Base-by-base conservation (phyloP, 64 coral and sea anemone species). In the Montipora sp. region DNA sequence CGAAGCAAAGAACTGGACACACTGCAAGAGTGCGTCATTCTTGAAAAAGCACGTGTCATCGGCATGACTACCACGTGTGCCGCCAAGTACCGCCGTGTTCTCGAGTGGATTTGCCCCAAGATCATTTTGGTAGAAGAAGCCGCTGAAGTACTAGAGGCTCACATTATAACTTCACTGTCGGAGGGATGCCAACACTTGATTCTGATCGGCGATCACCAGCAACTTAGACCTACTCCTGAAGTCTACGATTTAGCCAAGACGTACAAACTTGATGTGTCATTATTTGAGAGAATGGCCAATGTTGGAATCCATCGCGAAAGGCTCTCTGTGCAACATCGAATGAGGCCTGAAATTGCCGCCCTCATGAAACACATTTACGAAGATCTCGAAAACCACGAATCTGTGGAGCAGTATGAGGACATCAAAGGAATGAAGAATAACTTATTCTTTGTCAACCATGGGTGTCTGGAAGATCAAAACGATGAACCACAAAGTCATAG, bases 121-220 rank as follows among this genome's bases (percentile, higher is more conserved):
- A 90, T 96, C 21, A 69, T 96, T 47, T 43, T 96, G 8, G 67
- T 91, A 0, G 96, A 98, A 92, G 96, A 98, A 90, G 96, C 96
- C 18, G 93, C 96, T 47, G 96, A 98, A 36, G 90, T 98, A 75
- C 87, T 98, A 21, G 96, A 98, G 80, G 96, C 93, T 77, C 96
- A 98, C 20, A 65, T 93, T 8, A 65, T 98, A 43, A 95, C 89
- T 1, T 94, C 93, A 47, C 81, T 98, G 66, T 77, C 91, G 10
- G 55, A 88, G 14, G 91, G 81, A 73, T 95, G 96, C 71, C 90
- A 95, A 63, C 96, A 98, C 43, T 87, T 98, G 69, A 95, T 98
- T 73, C 75, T 95, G 53, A 98, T 98, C 75, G 96, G 96, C 45
- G 93, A 98, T 89, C 96, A 98, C 73, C 88, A 95, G 72, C 96